Evolutionary conservation across 2,113 vertebrate species (phyloP), one percentile per base, ranked within the genome.

Genomic region (Alectura lathami): DNA sequence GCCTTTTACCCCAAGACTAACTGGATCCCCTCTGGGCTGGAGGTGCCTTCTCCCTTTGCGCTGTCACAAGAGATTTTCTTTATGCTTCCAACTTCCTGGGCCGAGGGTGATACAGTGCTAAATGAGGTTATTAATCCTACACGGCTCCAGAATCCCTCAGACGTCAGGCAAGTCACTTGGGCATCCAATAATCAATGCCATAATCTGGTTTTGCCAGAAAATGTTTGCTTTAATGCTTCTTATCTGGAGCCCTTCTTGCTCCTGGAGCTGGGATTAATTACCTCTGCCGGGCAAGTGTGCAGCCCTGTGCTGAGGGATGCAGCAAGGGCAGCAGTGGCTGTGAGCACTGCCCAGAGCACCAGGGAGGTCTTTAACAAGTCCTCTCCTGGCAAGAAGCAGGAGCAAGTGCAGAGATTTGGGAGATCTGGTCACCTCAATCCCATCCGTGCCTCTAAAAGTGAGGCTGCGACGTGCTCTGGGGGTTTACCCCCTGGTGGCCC

Each of bases 51-150:
- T 93, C 53, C 86, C 88, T 83, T 43, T 84, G 64, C 80, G 26
- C 50, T 88, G 96, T 63, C 92, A 93, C 92, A 54, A 6, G 90
- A 90, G 93, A 89, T 95, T 96, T 96, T 93, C 95, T 96, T 95
- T 96, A 83, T 2, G 1, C 86, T 91, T 77, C 86, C 83, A 70
- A 1, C 90, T 92, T 93, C 91, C 86, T 4, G 0, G 67, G 91
- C 90, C 3, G 47, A 81, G 83, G 91, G 83, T 96, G 93, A 91
- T 89, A 42, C 7, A 9, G 42, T 90, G 92, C 90, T 96, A 96
- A 96, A 96, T 93, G 95, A 95, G 93, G 90, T 96, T 94, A 94
- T 96, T 96, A 95, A 96, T 96, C 83, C 91, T 94, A 90, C 88
- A 83, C 0, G 32, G 81, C 88, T 93, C 88, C 59, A 45, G 94